phyloP scores from a whole-genome alignment of 2,888 invertebrate genomes.

The Drosophila setosimentum region DNA sequence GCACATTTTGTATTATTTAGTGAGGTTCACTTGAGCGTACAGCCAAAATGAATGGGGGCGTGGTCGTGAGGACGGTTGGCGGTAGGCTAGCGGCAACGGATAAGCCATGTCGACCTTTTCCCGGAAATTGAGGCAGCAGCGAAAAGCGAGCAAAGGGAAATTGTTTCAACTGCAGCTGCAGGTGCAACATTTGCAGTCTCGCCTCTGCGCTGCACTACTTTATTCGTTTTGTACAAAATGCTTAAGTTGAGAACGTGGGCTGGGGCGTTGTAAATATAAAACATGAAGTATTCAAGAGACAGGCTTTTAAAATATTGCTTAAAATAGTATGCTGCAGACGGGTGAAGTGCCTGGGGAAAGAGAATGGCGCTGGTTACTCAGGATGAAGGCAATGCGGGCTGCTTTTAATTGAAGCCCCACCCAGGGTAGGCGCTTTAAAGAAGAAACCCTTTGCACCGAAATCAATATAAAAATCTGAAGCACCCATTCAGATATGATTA shows the following conservation, averaged over 20 bases:
- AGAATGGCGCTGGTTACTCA: neutral
- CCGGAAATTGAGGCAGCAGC: conserved; percentile 71
- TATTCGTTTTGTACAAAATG: conserved; percentile 29
- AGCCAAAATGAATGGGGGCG: conserved; percentile 62
- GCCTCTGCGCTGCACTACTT: conserved; percentile 6
- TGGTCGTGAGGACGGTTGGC: conserved; percentile 14
- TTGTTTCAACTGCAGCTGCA: conserved; percentile 67
- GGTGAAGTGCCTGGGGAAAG: neutral
- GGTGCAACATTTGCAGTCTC: conserved; percentile 63
- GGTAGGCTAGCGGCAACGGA: conserved; percentile 43
- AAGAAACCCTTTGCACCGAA: neutral
- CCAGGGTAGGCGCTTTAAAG: conserved; percentile 1
- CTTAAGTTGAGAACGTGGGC: conserved; percentile 39
- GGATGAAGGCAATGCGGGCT: conserved; percentile 17
- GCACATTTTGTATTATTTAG: conserved; percentile 64
- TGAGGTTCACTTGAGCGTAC: conserved; percentile 68
- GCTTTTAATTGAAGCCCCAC: conserved; percentile 56
- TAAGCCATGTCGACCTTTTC: conserved; percentile 69
- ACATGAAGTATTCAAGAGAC: conserved; percentile 63
- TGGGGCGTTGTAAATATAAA: conserved; percentile 58
- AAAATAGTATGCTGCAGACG: conserved; percentile 31
- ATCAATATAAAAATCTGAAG: conserved; percentile 19
- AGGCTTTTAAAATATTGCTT: conserved; percentile 74
- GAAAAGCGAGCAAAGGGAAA: conserved; percentile 38
- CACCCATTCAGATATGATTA: neutral